Conservation (phyloP, 1,140 invertebrate species). For the Drosophila ambigua region DNA sequence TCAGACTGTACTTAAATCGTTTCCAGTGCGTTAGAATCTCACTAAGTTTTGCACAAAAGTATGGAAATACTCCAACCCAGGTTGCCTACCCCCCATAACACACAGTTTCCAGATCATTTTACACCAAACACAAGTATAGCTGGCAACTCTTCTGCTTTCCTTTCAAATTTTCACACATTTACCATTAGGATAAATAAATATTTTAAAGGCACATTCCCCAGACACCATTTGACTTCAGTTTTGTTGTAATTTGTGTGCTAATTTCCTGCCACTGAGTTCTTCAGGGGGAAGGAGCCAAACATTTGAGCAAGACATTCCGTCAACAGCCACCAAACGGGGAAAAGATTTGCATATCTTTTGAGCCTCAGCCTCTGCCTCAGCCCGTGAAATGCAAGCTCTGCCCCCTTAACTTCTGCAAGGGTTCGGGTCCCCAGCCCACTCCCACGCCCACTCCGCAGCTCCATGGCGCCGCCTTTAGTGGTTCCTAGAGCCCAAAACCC, state of each 20-base stretch:
- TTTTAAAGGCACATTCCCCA: not conserved
- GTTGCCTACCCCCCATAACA: no score
- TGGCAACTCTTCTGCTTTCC: no score
- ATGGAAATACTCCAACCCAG: no score
- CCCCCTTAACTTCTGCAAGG: not conserved
- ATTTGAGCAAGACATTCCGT: slow-evolving; percentile 54
- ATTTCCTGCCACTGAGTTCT: slow-evolving; percentile 60
- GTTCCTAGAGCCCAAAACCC: slow-evolving; percentile 8
- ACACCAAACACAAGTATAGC: no score
- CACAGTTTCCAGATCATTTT: no score
- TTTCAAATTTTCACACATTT: no score
- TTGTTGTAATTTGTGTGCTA: slow-evolving; percentile 71
- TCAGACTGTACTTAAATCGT: no score
- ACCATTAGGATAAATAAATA: no score
- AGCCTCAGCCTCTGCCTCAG: slow-evolving; percentile 21
- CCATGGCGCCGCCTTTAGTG: slow-evolving; percentile 1
- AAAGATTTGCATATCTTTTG: slow-evolving; percentile 69
- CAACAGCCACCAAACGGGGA: slow-evolving; percentile 18
- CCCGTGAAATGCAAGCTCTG: slow-evolving; percentile 39
- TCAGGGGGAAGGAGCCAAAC: slow-evolving; percentile 42
- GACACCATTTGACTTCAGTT: slow-evolving; percentile 16
- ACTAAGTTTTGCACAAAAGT: no score
- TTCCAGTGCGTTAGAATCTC: no score
- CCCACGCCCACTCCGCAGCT: not conserved
- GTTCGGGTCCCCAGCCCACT: no score